Evolutionary conservation across 2,113 vertebrate genomes (phyloP), one percentile per base, ranked within the genome.

Genomic region (Jaculus jaculus): DNA sequence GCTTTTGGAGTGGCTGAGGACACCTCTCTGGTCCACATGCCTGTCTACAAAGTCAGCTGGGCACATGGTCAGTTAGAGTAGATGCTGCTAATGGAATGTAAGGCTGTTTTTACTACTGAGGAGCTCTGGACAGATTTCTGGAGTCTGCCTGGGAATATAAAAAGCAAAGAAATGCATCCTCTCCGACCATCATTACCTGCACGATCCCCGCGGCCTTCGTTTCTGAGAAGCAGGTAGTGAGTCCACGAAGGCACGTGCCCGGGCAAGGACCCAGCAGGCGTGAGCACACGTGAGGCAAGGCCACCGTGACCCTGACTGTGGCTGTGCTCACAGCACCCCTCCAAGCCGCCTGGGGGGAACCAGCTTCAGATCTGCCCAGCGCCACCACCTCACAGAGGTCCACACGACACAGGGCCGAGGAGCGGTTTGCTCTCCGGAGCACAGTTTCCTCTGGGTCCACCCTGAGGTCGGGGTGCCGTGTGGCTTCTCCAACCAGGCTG

Each of bases 161-260:
- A 73, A 77, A 7, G 5, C 54, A 88, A 84, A 86, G 60, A 73
- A 54, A 83, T 72, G 72, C 60, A n/a, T 86, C 79, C n/a, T 71
- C 81, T 73, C 42, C 28, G 75, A 81, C 82, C 87, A 84, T 42
- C 17, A 39, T 32, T 63, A 89, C 84, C 51, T 65, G 92, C 86
- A 87, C 83, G 77, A 89, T 79, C 37, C 11, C 47, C 47, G 28
- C 3, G 34, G 18, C 18, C 39, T 71, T 20, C 42, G 42, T n/a
- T 47, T 74, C 28, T 54, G 39, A 90, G 81, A 87, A 77, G 42
- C 20, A 65, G 93, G 89, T 63, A 74, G 54, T 37, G 37, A 85
- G 61, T 47, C 39, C n/a, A n/a, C 4, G 42, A 54, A 78, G 42
- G n/a, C 42, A 78, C 11, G 47, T 5, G 34, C 81, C 42, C 66